These are phyloP conservation scores for Austrolebias charrua DNA, from an alignment of 2,797 vertebrate species.

Conservation along the genomic window DNA sequence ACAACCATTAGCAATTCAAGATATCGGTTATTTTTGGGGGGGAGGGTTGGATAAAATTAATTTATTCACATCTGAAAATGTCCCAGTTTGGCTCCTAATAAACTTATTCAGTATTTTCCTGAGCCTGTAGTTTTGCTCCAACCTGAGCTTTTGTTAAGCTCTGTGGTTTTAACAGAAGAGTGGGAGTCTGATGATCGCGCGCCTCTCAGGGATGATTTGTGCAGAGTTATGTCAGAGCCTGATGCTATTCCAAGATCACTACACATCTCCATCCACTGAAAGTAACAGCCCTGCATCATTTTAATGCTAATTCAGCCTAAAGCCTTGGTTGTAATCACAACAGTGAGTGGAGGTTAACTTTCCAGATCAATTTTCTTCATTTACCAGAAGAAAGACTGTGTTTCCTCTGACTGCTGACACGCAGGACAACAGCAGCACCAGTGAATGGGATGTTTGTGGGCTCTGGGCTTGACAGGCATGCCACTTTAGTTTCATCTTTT, in stretches of 20 bases:
- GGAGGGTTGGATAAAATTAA: too few species aligned
- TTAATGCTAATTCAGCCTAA: slow-evolving; percentile 32
- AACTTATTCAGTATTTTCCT: slow-evolving; percentile 28
- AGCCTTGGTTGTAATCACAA: slow-evolving; percentile 34
- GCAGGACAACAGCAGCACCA: slow-evolving; percentile 6
- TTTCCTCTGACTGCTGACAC: slow-evolving; percentile 18
- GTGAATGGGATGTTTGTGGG: slow-evolving; percentile 6
- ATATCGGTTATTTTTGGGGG: too few species aligned
- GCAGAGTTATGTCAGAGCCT: slow-evolving; percentile 56
- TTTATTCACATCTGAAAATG: too few species aligned
- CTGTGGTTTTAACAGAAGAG: slow-evolving; percentile 33
- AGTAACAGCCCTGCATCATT: slow-evolving; percentile 28
- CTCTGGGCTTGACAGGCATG: slow-evolving; percentile 15
- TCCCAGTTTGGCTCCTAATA: neutral
- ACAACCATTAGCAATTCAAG: too few species aligned
- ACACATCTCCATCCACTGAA: slow-evolving; percentile 45
- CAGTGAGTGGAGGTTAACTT: slow-evolving; percentile 7
- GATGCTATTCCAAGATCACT: slow-evolving; percentile 54
- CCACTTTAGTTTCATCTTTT: slow-evolving; percentile 40
- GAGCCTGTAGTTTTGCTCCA: slow-evolving; percentile 28
- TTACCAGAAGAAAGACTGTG: slow-evolving; percentile 1
- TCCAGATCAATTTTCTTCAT: slow-evolving; percentile 13
- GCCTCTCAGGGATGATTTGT: slow-evolving; percentile 49
- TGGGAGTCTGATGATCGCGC: slow-evolving; percentile 48
- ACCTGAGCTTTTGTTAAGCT: slow-evolving; percentile 34